Conservation (phyloP, 1,140 invertebrate genomes). For the Sycophila sp. region DNA sequence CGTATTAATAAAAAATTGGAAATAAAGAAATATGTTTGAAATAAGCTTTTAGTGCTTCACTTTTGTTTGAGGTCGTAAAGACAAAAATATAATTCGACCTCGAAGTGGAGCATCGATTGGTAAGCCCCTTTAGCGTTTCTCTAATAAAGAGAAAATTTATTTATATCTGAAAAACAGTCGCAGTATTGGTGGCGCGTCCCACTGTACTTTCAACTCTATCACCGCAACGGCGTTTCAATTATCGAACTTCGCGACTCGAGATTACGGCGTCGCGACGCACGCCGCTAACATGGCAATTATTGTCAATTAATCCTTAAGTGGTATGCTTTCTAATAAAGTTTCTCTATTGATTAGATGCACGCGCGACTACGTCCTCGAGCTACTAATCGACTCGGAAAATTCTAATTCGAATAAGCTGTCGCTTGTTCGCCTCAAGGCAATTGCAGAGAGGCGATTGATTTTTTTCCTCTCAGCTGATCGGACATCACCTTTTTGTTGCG, state of each 20-base stretch:
- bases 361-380: background rate
- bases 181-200: background rate
- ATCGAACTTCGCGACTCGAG: slow-evolving; percentile 25
- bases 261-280: background rate
- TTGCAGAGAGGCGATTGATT: no score
- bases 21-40: no score
- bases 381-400: no score
- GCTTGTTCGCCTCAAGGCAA: no score
- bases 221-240: background rate
- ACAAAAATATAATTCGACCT: background rate
- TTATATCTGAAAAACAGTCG: background rate
- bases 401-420: no score
- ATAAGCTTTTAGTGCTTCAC: no score
- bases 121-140: background rate
- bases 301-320: slow-evolving; percentile 30
- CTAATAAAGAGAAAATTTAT: background rate
- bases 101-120: background rate
- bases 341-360: background rate
- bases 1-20: no score
- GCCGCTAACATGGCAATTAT: slow-evolving; percentile 16
- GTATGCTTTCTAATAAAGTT: slow-evolving; percentile 24
- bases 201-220: slow-evolving; percentile 7
- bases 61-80: background rate
- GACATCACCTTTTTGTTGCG: no score
- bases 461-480: no score